These are phyloP conservation scores for Neolamprologus caudopunctatus DNA, from an alignment of 2,113 vertebrate genomes.

Conservation along the genomic window DNA sequence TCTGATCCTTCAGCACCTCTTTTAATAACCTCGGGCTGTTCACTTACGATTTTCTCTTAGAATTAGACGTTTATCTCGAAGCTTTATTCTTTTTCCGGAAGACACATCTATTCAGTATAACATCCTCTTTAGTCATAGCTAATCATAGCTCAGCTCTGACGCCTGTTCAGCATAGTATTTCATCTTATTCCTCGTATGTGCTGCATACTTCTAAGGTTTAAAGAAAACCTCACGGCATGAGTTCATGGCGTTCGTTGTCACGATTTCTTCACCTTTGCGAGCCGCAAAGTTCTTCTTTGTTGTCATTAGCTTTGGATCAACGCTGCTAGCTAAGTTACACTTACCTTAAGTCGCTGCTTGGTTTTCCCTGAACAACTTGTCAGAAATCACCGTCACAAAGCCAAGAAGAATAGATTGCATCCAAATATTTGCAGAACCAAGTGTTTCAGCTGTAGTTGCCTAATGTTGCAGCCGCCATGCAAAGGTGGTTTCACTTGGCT, in stretches of 20 bases:
- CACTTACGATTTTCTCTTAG: neutral
- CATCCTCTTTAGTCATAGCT: neutral
- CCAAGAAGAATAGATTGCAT: neutral
- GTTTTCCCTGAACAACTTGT: neutral
- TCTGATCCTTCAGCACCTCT: neutral
- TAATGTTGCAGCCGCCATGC: fast-evolving
- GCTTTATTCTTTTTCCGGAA: neutral
- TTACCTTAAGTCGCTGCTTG: neutral
- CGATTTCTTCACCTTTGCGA: neutral
- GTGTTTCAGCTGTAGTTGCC: neutral
- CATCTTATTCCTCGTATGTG: neutral
- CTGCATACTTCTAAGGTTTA: neutral
- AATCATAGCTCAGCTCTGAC: neutral
- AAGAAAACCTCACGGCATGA: fast-evolving
- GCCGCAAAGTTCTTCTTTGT: neutral
- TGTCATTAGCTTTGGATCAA: neutral
- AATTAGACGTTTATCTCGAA: neutral
- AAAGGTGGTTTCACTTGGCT: neutral
- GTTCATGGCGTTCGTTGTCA: neutral
- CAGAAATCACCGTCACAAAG: neutral
- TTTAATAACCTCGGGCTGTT: neutral
- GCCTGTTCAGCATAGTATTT: neutral
- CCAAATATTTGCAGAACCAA: neutral
- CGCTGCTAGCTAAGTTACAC: neutral
- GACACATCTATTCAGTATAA: neutral